Evolutionary conservation across 2,113 vertebrate genomes (phyloP).

Genomic region (Lanius ludovicianus): DNA sequence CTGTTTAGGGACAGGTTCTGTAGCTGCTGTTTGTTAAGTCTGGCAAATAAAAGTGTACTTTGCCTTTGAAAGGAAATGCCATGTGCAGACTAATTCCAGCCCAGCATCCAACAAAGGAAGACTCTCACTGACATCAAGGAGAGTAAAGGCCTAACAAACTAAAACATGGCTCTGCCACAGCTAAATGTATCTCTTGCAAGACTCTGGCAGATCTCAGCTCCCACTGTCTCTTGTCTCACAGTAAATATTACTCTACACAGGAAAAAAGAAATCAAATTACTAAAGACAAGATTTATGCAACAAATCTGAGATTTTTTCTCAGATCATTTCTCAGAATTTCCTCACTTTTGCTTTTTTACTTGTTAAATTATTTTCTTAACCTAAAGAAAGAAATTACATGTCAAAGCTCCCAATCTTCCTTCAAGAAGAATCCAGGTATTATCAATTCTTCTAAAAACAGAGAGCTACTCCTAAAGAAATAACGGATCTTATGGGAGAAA

Average conservation of each 20-base stretch:
- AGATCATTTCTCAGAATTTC: neutral
- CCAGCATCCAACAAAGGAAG: slow-evolving; percentile 9
- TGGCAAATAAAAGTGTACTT: slow-evolving; percentile 13
- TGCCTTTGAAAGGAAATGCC: slow-evolving; percentile 28
- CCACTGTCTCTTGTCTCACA: neutral
- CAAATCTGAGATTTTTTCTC: neutral
- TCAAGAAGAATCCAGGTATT: neutral
- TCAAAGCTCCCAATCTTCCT: neutral
- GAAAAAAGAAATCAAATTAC: neutral
- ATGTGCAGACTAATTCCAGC: neutral
- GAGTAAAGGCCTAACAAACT: neutral
- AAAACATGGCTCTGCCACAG: neutral
- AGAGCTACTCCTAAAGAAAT: neutral
- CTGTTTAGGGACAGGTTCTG: neutral
- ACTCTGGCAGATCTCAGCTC: neutral
- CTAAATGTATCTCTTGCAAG: neutral
- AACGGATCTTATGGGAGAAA: neutral
- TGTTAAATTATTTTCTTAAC: neutral
- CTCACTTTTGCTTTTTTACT: neutral
- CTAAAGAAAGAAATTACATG: neutral
- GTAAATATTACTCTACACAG: neutral
- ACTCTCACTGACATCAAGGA: neutral
- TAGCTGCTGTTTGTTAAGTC: slow-evolving; percentile 32
- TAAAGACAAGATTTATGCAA: neutral
- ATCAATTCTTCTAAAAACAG: neutral